Base-by-base conservation (phyloP, 2,888 invertebrate species). In the Xanthia icteritia region DNA sequence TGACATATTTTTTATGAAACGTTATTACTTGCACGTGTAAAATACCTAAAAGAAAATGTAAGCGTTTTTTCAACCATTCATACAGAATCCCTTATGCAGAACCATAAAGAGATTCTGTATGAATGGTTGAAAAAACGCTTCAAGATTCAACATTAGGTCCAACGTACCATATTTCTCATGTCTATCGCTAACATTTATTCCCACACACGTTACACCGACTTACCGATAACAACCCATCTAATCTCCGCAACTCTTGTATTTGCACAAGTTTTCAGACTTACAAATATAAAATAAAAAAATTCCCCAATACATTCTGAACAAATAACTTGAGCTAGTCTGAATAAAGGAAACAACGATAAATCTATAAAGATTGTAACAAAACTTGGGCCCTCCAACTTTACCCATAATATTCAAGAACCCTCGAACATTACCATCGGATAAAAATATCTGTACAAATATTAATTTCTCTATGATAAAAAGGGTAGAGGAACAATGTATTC, bases 391-490 rank as follows among this genome's bases (percentile, higher is more conserved):
- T 80, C 39, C 56, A 77, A 82, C 82, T 85, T 82, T 73, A 31
- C 69, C 65, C 71, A 79, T 77, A 72, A 75, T 80, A 74, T 79
- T 68, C 68, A 74, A 78, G 75, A 78, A 61, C 64, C 81, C 73
- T 78, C 73, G 77, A 80, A 82, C 78, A 82, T 84, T 80, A 65
- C 82, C 75, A 76, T 78, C 60, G 63, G 69, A 71, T 76, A 75
- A 79, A 73, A 79, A 78, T 73, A 67, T 81, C 75, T 73, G 70
- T 78, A 87, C 74, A 81, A 86, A 88, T 84, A 88, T 86, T 85
- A 88, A 86, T 84, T 84, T 86, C n/a, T 81, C 69, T 76, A 76
- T 78, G 77, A 81, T 84, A 81, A 86, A 87, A 88, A 83, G 79
- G 86, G 76, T 73, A 73, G 63, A 79, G 68, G 71, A 82, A 88